Base-by-base conservation (phyloP, 35 echinoderm and acorn worm genomes). In the Heliocidaris tuberculata region DNA sequence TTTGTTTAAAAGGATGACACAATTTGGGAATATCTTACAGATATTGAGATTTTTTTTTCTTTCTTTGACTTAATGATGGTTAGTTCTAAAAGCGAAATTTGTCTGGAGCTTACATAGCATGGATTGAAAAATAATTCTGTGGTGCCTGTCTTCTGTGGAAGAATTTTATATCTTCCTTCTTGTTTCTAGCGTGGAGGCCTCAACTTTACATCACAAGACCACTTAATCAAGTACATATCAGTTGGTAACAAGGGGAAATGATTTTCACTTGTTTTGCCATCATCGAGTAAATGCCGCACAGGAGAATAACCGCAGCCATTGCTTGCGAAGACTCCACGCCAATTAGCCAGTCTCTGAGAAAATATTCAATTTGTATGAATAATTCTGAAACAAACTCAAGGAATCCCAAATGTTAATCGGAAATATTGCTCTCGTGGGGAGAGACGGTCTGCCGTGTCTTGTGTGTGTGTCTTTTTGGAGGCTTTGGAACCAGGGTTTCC, bases 321-420 rank as follows among this genome's bases (percentile, higher is more conserved):
- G 47, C 47, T 89, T 30, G 87, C 87, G 13, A 89, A 89, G 87
- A 47, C 87, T 89, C 87, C 87, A 89, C 31, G 32, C 87, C 87
- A 89, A 89, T 89, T 89, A 89, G 87, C 87, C 31, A 89, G 87
- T 89, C 87, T 32, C 87, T 47, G 87, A 89, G 87, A 89, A 78
- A 89, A 89, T 89, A 89, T 89, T 89, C 87, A 89, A 89, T 89
- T 89, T 89, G 87, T 89, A 47, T 89, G 87, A 32, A 89, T 89
- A 89, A 89, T 89, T 89, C 87, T 48, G 87, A 89, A 48, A 47
- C 87, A 89, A 48, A 89, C 31, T 48, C 31, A 89, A 48, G 87
- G 47, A 32, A 48, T 89, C 47, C 87, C 3, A 89, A 89, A 89
- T 47, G 87, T 47, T 89, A 89, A 89, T 89, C 87, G 87, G 31